These are phyloP conservation scores for Dicrurus megarhynchus DNA, from an alignment of 2,113 vertebrate genomes.

Conservation along the genomic window DNA sequence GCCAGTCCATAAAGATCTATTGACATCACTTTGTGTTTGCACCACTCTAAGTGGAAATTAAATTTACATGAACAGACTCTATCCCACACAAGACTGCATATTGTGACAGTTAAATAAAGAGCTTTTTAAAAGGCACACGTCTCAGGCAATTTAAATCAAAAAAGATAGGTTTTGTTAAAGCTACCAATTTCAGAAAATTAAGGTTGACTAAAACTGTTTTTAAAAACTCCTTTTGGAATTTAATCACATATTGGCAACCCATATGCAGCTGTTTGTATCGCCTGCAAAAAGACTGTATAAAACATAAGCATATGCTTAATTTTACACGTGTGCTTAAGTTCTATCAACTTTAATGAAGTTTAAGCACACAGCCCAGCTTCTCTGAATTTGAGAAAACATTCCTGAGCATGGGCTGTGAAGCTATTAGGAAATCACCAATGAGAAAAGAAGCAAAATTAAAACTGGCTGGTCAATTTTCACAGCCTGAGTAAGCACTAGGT, in stretches of 20 bases:
- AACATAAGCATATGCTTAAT: conserved; percentile 38
- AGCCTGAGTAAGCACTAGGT: not conserved
- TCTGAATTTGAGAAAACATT: not conserved
- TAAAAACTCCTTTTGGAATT: conserved; percentile 56
- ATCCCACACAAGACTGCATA: conserved; percentile 48
- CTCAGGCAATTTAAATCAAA: conserved; percentile 64
- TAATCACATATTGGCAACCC: conserved; percentile 55
- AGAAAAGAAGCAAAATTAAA: not conserved
- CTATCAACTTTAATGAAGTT: conserved; percentile 33
- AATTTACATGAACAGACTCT: conserved; percentile 54
- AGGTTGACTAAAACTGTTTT: conserved; percentile 57
- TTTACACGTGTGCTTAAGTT: conserved; percentile 37
- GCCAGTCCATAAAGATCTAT: not conserved
- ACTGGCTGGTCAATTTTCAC: conserved; percentile 1
- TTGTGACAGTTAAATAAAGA: conserved; percentile 65
- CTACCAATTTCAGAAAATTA: conserved; percentile 67
- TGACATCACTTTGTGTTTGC: conserved; percentile 21
- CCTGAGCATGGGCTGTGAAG: not conserved
- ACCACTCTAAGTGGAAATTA: conserved; percentile 45
- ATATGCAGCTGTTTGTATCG: conserved; percentile 53
- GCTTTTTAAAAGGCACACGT: conserved; percentile 48
- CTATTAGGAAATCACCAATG: not conserved
- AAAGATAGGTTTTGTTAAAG: conserved; percentile 65
- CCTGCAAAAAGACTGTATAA: conserved; percentile 38
- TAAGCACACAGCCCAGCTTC: not conserved